Conservation (phyloP, 2,888 invertebrate species). For the Limnephilus rhombicus region DNA sequence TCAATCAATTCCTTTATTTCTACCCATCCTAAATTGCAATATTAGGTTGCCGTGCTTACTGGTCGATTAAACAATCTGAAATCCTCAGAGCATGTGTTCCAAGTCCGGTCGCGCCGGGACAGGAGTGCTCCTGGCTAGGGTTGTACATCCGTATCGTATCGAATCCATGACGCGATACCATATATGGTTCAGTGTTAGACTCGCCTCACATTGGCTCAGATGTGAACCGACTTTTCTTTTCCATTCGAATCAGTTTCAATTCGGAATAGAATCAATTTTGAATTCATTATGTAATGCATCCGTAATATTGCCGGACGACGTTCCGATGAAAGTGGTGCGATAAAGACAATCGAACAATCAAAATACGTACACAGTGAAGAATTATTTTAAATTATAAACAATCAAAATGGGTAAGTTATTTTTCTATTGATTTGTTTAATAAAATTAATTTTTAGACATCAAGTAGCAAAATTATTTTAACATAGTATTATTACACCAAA, state of each 20-base stretch:
- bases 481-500: too few species aligned
- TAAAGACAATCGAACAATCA: neutral
- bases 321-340: neutral
- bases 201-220: neutral
- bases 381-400: neutral
- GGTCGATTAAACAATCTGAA: too few species aligned
- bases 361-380: neutral
- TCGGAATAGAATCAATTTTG: neutral
- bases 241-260: neutral
- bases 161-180: neutral
- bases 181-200: neutral
- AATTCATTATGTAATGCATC: slow-evolving; percentile 18
- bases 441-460: neutral
- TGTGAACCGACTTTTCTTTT: neutral
- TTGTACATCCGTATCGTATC: too few species aligned
- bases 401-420: neutral
- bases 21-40: too few species aligned
- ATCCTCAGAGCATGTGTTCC: too few species aligned
- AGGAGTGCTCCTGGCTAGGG: too few species aligned
- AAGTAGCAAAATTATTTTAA: too few species aligned
- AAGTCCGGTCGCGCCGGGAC: too few species aligned
- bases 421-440: neutral
- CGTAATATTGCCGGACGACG: neutral
- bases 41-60: too few species aligned
- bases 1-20: too few species aligned